Conservation (phyloP, 2,888 invertebrate genomes). For the Drosophila basisetae region DNA sequence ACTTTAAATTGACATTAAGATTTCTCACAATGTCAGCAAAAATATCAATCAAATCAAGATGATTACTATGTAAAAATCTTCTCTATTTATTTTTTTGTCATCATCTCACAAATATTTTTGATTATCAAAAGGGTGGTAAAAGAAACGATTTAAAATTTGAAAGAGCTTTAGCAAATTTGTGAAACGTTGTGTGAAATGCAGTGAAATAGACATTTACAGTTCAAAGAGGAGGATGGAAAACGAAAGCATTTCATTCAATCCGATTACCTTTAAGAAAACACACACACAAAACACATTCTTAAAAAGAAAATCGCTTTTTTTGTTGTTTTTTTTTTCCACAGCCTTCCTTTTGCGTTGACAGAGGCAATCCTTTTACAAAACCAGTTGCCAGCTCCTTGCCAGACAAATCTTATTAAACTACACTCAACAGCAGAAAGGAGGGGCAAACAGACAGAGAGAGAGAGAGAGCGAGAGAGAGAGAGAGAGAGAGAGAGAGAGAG, state of each 20-base stretch:
- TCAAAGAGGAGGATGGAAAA: constrained; percentile 16
- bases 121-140: background rate
- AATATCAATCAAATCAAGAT: background rate
- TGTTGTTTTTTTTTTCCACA: background rate
- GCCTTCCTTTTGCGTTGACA: constrained; percentile 8
- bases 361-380: constrained; percentile 53
- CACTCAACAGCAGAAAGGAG: constrained; percentile 13
- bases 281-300: background rate
- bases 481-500: background rate
- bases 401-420: constrained; percentile 77
- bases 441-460: background rate
- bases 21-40: no score
- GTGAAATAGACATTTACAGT: constrained; percentile 40
- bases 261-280: constrained; percentile 49
- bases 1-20: no score
- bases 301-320: constrained; percentile 23
- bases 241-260: constrained; percentile 29
- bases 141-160: constrained; percentile 10
- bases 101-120: background rate
- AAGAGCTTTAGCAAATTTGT: constrained; percentile 23
- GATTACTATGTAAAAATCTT: background rate
- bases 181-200: constrained; percentile 48
- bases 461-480: background rate
- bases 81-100: background rate
- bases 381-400: constrained; percentile 58